Conservation (phyloP, 30 jellyfish, hydroid and myxozoan genomes). For the Cassiopea andromeda region DNA sequence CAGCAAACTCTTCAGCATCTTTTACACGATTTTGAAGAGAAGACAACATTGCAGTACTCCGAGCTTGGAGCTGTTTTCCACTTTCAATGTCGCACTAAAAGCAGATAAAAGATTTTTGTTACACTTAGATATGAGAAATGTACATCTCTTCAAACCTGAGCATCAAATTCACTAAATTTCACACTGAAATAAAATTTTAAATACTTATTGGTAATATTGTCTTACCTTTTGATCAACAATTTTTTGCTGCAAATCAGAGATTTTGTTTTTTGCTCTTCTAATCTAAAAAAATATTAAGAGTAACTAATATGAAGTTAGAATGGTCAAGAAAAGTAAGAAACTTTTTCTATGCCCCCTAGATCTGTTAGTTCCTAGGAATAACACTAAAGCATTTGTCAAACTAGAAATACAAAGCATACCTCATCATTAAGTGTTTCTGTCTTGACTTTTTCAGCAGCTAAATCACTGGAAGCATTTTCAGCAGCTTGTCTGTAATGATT, state of each 20-base stretch:
- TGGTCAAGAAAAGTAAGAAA: no score
- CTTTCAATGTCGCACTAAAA: constrained; percentile 73
- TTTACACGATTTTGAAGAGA: constrained; percentile 73
- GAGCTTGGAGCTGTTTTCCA: constrained; percentile 73
- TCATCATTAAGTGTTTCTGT: constrained; percentile 51
- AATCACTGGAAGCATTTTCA: constrained; percentile 70
- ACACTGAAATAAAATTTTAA: no score
- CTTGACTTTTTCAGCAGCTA: constrained; percentile 80
- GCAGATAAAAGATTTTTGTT: neutral
- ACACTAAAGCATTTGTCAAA: neutral
- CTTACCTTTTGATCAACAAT: constrained; percentile 67
- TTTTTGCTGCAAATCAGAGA: constrained; percentile 70
- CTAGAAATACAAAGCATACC: constrained; percentile 10
- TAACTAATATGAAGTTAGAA: neutral
- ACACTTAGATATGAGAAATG: neutral
- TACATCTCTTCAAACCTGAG: no score
- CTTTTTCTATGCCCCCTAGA: no score
- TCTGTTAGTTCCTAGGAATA: no score
- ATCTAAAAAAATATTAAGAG: constrained; percentile 13
- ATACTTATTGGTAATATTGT: no score
- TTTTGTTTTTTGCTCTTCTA: constrained; percentile 50
- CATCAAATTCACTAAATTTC: no score
- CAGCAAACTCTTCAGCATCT: constrained; percentile 84
- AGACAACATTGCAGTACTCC: constrained; percentile 66
- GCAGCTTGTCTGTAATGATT: constrained; percentile 74